Conservation (phyloP, 2,888 invertebrate species). For the Agrotis exclamationis region DNA sequence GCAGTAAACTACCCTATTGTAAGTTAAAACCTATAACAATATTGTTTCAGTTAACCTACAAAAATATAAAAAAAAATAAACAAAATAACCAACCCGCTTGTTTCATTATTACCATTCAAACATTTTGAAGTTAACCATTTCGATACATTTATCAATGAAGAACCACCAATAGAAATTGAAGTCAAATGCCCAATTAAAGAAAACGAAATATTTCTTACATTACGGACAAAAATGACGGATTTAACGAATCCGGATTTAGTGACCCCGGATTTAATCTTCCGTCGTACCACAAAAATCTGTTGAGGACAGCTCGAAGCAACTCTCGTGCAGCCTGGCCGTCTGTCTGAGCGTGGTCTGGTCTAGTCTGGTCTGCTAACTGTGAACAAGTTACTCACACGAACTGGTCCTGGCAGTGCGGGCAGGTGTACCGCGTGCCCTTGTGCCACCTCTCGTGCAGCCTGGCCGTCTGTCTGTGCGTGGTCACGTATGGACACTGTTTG, state of each 20-base stretch:
- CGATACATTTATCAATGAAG: constrained; percentile 60
- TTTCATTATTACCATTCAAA: constrained; percentile 65
- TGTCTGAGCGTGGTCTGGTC: constrained; percentile 85
- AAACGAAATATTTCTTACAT: constrained; percentile 60
- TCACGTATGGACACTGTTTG: constrained; percentile 82
- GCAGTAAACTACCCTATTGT: too few relatives aligned
- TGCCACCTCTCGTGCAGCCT: constrained; percentile 86
- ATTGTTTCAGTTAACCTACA: constrained; percentile 75
- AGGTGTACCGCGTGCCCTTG: constrained; percentile 83
- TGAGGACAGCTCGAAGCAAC: constrained; percentile 37
- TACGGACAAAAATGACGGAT: constrained; percentile 40
- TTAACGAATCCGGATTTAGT: constrained; percentile 11
- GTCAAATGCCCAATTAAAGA: constrained; percentile 57
- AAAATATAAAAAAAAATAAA: constrained; percentile 74
- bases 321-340: constrained; percentile 82
- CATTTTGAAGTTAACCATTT: constrained; percentile 65
- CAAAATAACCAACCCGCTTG: constrained; percentile 69
- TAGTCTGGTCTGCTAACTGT: constrained; percentile 31
- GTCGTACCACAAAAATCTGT: too few relatives aligned
- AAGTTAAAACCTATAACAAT: too few relatives aligned
- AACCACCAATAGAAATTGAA: background rate
- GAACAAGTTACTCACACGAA: constrained; percentile 73
- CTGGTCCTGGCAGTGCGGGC: constrained; percentile 83
- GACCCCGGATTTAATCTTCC: background rate
- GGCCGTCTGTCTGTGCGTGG: constrained; percentile 84